Conservation (phyloP, 2,797 vertebrate species). For the Acanthornis magna region DNA sequence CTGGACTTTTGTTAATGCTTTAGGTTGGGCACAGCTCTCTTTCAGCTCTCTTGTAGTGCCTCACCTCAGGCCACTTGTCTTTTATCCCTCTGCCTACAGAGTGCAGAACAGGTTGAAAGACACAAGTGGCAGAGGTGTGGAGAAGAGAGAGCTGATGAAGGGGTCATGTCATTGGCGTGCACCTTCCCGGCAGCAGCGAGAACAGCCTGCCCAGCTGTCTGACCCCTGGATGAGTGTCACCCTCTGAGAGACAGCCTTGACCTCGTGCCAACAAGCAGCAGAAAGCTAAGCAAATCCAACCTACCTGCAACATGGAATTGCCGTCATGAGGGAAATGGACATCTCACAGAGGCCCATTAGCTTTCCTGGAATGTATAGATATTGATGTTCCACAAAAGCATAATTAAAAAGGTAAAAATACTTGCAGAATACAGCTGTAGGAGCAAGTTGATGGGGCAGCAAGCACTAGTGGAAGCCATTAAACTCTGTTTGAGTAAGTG, state of each 20-base stretch:
- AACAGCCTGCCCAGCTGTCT: background rate
- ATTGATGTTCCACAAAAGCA: background rate
- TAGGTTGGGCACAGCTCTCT: background rate
- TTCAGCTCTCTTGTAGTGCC: background rate
- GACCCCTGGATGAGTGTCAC: background rate
- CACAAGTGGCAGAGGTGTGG: background rate
- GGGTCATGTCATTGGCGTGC: rapidly evolving
- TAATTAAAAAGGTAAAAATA: background rate
- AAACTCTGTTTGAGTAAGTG: background rate
- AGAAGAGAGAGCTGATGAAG: background rate
- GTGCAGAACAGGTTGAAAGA: background rate
- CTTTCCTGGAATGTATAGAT: background rate
- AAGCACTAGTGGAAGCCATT: background rate
- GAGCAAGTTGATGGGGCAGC: background rate
- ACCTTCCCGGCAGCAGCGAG: background rate
- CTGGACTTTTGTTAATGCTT: background rate
- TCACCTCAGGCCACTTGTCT: background rate
- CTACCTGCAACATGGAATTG: background rate
- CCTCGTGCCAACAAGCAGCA: background rate
- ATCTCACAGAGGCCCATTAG: background rate
- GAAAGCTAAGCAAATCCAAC: background rate
- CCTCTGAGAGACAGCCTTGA: background rate
- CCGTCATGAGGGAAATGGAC: background rate
- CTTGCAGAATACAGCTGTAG: background rate
- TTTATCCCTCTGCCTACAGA: background rate